Conservation (phyloP, 2,888 invertebrate species). For the Agrochola macilenta region DNA sequence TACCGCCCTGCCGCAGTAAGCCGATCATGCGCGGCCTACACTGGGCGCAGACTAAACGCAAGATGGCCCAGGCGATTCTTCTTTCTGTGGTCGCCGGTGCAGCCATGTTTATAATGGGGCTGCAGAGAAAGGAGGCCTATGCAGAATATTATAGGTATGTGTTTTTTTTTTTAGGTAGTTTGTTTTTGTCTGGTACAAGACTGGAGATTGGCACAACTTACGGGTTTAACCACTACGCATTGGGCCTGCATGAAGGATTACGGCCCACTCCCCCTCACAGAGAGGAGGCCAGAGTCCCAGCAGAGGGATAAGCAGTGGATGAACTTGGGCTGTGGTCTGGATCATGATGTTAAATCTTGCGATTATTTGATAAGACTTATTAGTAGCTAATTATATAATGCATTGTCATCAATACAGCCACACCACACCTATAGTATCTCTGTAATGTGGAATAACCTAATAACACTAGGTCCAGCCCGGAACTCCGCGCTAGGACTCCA, state of each 20-base stretch:
- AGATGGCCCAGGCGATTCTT: constrained; percentile 87
- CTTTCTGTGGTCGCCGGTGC: constrained; percentile 82
- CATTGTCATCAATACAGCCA: neutral
- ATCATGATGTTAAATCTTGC: neutral
- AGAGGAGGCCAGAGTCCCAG: neutral
- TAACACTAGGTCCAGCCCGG: neutral
- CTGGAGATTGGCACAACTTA: neutral
- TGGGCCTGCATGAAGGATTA: neutral
- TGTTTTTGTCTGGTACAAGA: neutral
- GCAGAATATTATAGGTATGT: constrained; percentile 94
- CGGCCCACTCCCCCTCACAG: neutral
- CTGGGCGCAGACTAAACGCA: constrained; percentile 90
- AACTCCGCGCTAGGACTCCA: neutral
- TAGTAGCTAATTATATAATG: neutral
- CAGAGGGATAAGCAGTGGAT: neutral
- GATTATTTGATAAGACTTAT: neutral
- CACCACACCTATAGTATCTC: neutral
- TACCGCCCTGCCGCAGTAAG: constrained; percentile 77
- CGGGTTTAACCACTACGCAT: no score
- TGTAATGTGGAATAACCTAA: neutral
- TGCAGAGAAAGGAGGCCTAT: constrained; percentile 91
- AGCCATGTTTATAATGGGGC: constrained; percentile 82
- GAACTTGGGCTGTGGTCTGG: neutral
- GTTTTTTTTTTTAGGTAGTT: neutral
- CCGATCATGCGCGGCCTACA: constrained; percentile 94